Percentiles rank a stretch among this genome's conserved stretches.
Evolutionary conservation across 2,888 invertebrate genomes (phyloP).

Genomic region (Geotrupes spiniger): DNA sequence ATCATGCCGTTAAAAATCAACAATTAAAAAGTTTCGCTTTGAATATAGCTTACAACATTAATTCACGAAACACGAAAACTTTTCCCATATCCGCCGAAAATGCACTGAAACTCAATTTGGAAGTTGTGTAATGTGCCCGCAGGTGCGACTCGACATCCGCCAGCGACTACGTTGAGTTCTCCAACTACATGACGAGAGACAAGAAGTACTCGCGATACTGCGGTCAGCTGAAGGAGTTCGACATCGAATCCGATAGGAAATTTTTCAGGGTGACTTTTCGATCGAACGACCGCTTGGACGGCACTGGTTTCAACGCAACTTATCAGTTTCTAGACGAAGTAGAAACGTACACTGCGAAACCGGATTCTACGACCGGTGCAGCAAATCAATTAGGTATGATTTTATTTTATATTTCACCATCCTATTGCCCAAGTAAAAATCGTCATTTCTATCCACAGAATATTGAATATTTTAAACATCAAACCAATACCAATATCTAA

Average conservation of each 20-base stretch:
- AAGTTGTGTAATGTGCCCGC: conserved; percentile 24
- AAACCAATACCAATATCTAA: no score
- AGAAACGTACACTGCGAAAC: conserved; percentile 54
- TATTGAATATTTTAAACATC: no score
- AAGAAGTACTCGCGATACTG: conserved; percentile 87
- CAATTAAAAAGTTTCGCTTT: no score
- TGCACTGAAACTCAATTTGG: background rate
- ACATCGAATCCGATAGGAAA: conserved; percentile 82
- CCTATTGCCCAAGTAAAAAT: no score
- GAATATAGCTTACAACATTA: no score
- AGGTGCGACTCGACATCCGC: conserved; percentile 90
- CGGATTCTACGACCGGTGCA: conserved; percentile 9
- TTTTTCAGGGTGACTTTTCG: conserved; percentile 94
- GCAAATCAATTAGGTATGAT: conserved; percentile 8
- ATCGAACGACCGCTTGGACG: conserved; percentile 91
- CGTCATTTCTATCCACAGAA: no score
- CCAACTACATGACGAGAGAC: conserved; percentile 89
- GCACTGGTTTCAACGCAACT: conserved; percentile 89
- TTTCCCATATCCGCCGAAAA: no score
- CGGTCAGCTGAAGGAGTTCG: conserved; percentile 77
- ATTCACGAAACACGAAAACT: no score
- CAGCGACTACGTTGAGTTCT: conserved; percentile 95
- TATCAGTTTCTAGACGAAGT: conserved; percentile 80
- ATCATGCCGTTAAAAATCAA: no score
- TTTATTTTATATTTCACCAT: no score